Percentiles rank a stretch among this genome's conserved stretches.
These are phyloP conservation scores for Valencia hispanica DNA, from an alignment of 2,797 vertebrate species.

Conservation along the genomic window DNA sequence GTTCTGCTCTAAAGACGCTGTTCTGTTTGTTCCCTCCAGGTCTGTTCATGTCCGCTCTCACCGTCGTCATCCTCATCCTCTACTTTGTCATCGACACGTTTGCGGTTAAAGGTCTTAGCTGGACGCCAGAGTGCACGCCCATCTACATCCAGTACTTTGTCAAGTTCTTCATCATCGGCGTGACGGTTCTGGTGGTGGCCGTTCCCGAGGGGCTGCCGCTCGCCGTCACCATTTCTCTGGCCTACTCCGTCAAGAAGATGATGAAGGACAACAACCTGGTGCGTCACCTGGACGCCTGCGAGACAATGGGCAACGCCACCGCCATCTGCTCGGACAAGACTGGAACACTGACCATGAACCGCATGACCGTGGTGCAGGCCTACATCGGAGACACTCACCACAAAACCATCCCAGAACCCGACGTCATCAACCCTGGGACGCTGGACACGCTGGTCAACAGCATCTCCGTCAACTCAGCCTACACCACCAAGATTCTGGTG, in stretches of 20 bases:
- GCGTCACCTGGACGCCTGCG: conserved; percentile 94
- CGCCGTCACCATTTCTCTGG: conserved; percentile 96
- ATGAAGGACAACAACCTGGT: conserved; percentile 99
- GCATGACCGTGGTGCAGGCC: conserved; percentile 97
- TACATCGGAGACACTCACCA: conserved; percentile 87
- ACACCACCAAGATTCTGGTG: conserved; percentile 97
- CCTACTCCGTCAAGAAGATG: conserved; percentile 99
- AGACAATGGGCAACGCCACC: conserved; percentile 98
- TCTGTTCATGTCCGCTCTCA: conserved; percentile 94
- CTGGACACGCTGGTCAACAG: conserved; percentile 90
- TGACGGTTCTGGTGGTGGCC: conserved; percentile 96
- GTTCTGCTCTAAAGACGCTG: too few species aligned
- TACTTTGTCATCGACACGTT: conserved; percentile 96
- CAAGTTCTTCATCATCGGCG: conserved; percentile 98
- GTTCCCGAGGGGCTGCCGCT: conserved; percentile 96
- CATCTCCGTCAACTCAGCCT: conserved; percentile 95
- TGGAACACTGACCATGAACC: conserved; percentile 96
- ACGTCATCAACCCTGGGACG: conserved; percentile 81
- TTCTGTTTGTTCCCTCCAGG: conserved; percentile 73
- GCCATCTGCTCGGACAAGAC: conserved; percentile 99
- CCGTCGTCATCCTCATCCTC: conserved; percentile 94
- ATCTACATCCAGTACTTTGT: conserved; percentile 98
- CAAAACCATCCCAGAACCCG: conserved; percentile 86
- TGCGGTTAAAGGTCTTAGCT: conserved; percentile 81
- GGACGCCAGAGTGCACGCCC: conserved; percentile 91